These are phyloP conservation scores for Lycaon pictus DNA, from an alignment of 2,113 vertebrate genomes.

Conservation along the genomic window DNA sequence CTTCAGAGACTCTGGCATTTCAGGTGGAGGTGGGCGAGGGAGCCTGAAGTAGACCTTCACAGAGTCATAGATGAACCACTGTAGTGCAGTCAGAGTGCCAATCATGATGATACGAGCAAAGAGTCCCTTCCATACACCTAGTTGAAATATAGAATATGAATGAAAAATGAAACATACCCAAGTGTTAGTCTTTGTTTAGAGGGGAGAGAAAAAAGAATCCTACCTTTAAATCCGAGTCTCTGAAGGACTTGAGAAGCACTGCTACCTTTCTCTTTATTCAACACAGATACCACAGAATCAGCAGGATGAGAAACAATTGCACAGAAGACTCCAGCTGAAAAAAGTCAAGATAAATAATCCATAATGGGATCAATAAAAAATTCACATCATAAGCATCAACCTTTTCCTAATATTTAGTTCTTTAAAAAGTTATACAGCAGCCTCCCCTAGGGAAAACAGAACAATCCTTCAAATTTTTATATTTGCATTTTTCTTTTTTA, in stretches of 20 bases:
- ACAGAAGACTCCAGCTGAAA: conserved; percentile 97
- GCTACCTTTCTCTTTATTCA: conserved; percentile 98
- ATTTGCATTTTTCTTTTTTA: not conserved
- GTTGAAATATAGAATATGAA: conserved; percentile 32
- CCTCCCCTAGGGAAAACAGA: not conserved
- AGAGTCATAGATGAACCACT: conserved; percentile 99
- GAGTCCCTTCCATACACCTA: conserved; percentile 99
- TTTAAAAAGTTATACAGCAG: not conserved
- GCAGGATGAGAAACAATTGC: conserved; percentile 98
- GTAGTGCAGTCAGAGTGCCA: conserved; percentile 98
- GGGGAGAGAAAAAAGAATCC: not conserved
- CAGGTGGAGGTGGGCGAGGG: conserved; percentile 97
- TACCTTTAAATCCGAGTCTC: conserved; percentile 95
- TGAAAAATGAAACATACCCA: not conserved
- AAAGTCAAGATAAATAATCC: conserved; percentile 5
- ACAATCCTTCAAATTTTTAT: not conserved
- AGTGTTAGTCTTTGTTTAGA: not conserved
- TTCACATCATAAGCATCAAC: not conserved
- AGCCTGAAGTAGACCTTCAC: conserved; percentile 99
- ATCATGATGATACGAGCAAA: conserved; percentile 99
- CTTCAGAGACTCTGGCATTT: conserved; percentile 99
- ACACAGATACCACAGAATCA: conserved; percentile 97
- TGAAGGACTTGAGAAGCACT: conserved; percentile 93
- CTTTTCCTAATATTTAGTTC: not conserved
- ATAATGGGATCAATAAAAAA: not conserved